Evolutionary conservation across 2,797 vertebrate genomes (phyloP).

Genomic region (Acestrorhynchus altus): DNA sequence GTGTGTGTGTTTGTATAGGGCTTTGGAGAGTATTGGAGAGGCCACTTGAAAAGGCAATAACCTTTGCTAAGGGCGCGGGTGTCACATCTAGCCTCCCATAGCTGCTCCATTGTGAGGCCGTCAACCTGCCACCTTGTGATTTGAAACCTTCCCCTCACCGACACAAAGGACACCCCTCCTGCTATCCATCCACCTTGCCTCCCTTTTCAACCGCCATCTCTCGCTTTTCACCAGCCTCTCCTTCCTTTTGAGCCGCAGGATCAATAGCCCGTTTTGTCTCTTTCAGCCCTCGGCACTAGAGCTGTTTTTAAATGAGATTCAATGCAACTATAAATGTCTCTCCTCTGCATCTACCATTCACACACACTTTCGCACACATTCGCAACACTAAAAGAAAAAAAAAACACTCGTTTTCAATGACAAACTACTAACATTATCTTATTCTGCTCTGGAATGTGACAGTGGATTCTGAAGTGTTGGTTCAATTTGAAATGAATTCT

Average conservation of each 20-base stretch:
- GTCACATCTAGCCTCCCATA: slow-evolving; percentile 72
- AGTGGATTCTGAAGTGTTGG: slow-evolving; percentile 33
- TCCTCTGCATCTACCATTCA: slow-evolving; percentile 31
- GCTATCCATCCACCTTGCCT: slow-evolving; percentile 69
- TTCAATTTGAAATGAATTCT: slow-evolving; percentile 19
- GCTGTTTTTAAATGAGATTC: slow-evolving; percentile 56
- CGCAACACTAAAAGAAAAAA: background rate
- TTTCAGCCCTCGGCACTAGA: slow-evolving; percentile 58
- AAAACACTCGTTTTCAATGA: slow-evolving; percentile 36
- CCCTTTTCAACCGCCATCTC: slow-evolving; percentile 71
- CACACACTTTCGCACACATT: background rate
- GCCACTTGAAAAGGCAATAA: slow-evolving; percentile 74
- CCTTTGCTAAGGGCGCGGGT: slow-evolving; percentile 68
- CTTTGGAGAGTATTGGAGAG: slow-evolving; percentile 64
- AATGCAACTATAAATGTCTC: slow-evolving; percentile 51
- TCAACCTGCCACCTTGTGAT: slow-evolving; percentile 76
- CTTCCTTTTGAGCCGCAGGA: slow-evolving; percentile 74
- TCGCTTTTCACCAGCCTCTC: slow-evolving; percentile 66
- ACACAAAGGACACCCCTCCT: slow-evolving; percentile 70
- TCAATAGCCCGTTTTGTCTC: slow-evolving; percentile 83
- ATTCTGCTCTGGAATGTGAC: slow-evolving; percentile 29
- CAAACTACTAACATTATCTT: slow-evolving; percentile 36
- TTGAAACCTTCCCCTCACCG: slow-evolving; percentile 71
- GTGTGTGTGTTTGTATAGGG: slow-evolving; percentile 53
- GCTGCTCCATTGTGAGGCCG: slow-evolving; percentile 71